Base-by-base conservation (phyloP, 2,888 invertebrate genomes). In the Erebia ligea region DNA sequence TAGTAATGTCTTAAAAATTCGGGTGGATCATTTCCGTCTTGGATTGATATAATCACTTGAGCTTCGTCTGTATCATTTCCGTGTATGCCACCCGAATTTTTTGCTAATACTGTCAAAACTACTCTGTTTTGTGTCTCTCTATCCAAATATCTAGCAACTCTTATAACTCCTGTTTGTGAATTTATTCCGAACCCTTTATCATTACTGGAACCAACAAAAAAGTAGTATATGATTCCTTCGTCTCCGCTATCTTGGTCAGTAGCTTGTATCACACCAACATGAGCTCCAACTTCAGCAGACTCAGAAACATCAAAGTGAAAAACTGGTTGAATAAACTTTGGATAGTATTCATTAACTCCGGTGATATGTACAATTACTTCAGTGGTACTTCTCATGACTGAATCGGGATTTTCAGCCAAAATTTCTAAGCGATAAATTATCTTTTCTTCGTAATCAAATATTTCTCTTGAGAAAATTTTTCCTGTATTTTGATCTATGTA, bases 41-140 rank as follows among this genome's bases (percentile, higher is more conserved):
- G 98, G 75, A 99, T 97, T 0, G 97, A 97, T 74, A 99, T 96
- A 63, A 98, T 97, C 0, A 99, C 97, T 89, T 98, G 98, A 4
- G 98, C 98, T 89, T 98, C 98, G 83, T 98, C 98, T 0, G 98
- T 98, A 82, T 99, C 98, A 84, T 98, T 98, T 3, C 99, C 99
- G 54, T 96, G 95, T 77, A 99, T 98, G 19, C 98, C 97, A 15
- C 99, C 99, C 65, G 96, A 96, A 84, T 99, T 99, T 90, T 99
- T 99, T 0, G 98, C 98, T 94, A 99, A 95, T 0, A 98, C 98
- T 0, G 98, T 98, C 11, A 99, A 89, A 0, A 98, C 97, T 1
- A 98, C 98, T 72, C 98, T 94, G 82, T 96, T 98, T 87, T 98
- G 98, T 0, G 97, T 97, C 90, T 98, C 98, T 69, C 98, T 94